These are phyloP conservation scores for Istiophorus platypterus DNA, from an alignment of 2,113 vertebrate species.

Conservation along the genomic window DNA sequence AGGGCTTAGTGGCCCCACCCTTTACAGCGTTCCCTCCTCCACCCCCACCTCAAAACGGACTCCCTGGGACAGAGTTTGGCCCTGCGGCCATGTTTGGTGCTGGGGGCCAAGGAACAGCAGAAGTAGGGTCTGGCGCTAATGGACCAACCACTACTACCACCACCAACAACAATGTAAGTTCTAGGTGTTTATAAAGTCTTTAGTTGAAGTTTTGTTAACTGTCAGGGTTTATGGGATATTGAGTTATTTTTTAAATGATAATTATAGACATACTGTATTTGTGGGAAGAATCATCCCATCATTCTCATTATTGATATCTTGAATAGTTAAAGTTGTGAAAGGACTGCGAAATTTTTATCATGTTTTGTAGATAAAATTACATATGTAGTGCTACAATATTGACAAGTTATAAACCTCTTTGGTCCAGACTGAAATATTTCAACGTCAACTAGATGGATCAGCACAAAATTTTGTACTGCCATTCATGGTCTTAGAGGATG, in stretches of 20 bases:
- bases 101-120: constrained; percentile 72
- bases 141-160: constrained; percentile 46
- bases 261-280: neutral
- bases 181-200: neutral
- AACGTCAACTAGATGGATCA: too few species aligned
- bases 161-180: constrained; percentile 68
- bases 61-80: constrained; percentile 78
- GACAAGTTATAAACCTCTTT: neutral
- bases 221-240: neutral
- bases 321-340: neutral
- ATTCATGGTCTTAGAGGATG: too few species aligned
- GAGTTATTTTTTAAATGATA: neutral
- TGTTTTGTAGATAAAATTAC: neutral
- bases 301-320: neutral
- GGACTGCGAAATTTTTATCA: neutral
- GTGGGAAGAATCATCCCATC: neutral
- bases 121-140: constrained; percentile 69
- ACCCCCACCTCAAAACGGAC: constrained; percentile 83
- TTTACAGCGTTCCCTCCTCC: constrained; percentile 81
- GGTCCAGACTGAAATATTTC: neutral
- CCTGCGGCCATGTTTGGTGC: constrained; percentile 76
- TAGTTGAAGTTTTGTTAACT: neutral
- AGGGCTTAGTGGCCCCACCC: constrained; percentile 80
- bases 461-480: too few species aligned
- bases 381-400: neutral